These are phyloP conservation scores for Gulo gulo DNA, from an alignment of 2,113 vertebrate genomes.

Conservation along the genomic window DNA sequence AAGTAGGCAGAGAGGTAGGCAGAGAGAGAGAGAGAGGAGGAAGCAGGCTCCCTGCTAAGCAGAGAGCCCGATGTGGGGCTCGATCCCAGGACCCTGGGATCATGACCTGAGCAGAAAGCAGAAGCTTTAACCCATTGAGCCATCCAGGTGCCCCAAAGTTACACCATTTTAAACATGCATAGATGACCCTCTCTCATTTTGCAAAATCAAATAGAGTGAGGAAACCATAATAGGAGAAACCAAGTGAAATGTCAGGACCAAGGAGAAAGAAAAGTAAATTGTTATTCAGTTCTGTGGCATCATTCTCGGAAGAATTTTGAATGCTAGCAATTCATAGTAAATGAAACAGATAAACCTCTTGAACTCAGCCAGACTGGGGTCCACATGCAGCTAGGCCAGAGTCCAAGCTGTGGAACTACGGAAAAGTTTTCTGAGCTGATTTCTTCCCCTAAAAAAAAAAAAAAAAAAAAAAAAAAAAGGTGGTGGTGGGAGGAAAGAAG, in stretches of 20 bases:
- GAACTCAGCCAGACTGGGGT: neutral
- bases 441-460: neutral
- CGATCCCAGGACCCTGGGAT: too few species aligned
- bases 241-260: neutral
- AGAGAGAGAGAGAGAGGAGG: too few species aligned
- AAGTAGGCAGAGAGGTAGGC: too few species aligned
- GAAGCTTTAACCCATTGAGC: too few species aligned
- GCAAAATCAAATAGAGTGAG: neutral
- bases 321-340: neutral
- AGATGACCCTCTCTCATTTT: neutral
- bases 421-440: neutral
- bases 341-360: too few species aligned
- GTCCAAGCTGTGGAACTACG: neutral
- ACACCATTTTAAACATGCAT: neutral
- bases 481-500: neutral
- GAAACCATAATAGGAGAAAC: neutral
- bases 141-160: neutral
- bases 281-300: neutral
- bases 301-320: neutral
- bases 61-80: too few species aligned
- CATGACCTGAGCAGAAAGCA: too few species aligned
- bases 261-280: neutral
- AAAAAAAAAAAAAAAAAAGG: too few species aligned
- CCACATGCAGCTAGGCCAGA: neutral
- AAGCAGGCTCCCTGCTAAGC: too few species aligned